These are phyloP conservation scores for Pluvialis apricaria DNA, from an alignment of 2,113 vertebrate genomes.

Conservation along the genomic window DNA sequence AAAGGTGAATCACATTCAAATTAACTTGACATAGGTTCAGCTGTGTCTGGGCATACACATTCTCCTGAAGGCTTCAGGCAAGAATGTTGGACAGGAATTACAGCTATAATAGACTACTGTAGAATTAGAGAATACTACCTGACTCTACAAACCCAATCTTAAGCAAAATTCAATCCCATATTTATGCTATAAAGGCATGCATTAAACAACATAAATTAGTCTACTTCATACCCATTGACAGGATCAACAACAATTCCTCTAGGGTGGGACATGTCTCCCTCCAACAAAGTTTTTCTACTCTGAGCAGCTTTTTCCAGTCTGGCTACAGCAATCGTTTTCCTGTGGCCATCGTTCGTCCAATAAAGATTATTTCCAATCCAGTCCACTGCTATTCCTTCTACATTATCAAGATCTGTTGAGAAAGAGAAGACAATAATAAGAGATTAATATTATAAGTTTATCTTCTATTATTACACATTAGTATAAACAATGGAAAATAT, in stretches of 20 bases:
- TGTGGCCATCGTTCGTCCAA: slow-evolving; percentile 97
- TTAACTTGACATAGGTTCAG: background rate
- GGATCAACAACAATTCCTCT: slow-evolving; percentile 96
- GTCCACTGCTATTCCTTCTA: slow-evolving; percentile 97
- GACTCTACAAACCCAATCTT: background rate
- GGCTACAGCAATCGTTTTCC: slow-evolving; percentile 94
- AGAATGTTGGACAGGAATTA: background rate
- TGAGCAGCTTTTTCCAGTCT: slow-evolving; percentile 90
- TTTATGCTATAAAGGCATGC: background rate
- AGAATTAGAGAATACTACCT: background rate
- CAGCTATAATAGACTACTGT: background rate
- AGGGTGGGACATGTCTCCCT: slow-evolving; percentile 97
- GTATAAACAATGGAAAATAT: background rate
- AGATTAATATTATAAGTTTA: background rate
- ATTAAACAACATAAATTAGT: background rate
- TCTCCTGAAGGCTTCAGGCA: background rate
- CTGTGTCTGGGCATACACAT: background rate
- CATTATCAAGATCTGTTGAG: slow-evolving; percentile 90
- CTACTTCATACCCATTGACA: slow-evolving; percentile 83
- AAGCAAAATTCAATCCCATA: background rate
- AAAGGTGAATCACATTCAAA: background rate
- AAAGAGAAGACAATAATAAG: background rate
- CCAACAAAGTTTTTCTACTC: slow-evolving; percentile 90
- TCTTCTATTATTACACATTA: background rate
- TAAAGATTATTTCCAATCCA: slow-evolving; percentile 98